A percentile compares a stretch with the other conserved stretches of the same genome.
phyloP scores from a whole-genome alignment of 2,113 vertebrate species.

The Fukomys damarensis region DNA sequence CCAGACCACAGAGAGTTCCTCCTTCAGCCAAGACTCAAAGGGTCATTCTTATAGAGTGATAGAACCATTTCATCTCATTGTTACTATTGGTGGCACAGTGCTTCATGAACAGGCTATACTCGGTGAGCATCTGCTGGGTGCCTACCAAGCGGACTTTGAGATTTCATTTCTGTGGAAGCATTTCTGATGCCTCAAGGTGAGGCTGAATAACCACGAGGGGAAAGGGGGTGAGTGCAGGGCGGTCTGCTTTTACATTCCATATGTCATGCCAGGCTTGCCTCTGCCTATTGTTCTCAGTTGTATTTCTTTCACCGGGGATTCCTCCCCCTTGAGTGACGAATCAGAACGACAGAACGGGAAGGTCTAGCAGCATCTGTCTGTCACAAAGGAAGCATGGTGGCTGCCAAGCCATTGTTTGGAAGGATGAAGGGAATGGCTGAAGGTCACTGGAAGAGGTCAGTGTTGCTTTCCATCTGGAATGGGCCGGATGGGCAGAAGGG shows the following conservation, averaged over 20 bases:
- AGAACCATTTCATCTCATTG: background rate
- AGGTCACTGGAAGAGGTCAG: slow-evolving; percentile 77
- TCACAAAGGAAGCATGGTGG: slow-evolving; percentile 83
- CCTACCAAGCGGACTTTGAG: background rate
- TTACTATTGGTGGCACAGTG: rapidly evolving
- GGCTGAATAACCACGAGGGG: background rate
- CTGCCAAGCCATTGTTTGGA: slow-evolving; percentile 83
- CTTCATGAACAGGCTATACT: background rate
- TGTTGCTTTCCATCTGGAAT: slow-evolving; percentile 69
- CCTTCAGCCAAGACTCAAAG: background rate
- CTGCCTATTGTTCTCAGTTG: slow-evolving; percentile 60
- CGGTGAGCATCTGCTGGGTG: background rate
- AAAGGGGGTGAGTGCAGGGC: too few relatives aligned
- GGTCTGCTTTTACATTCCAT: background rate
- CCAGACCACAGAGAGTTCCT: background rate
- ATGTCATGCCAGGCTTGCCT: background rate
- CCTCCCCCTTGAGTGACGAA: slow-evolving; percentile 58
- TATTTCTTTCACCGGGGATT: slow-evolving; percentile 70
- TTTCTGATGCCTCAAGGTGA: background rate
- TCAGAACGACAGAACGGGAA: slow-evolving; percentile 64
- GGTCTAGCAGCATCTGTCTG: slow-evolving; percentile 80
- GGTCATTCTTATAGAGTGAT: background rate
- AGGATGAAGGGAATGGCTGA: slow-evolving; percentile 68
- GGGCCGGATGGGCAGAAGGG: slow-evolving; percentile 57
- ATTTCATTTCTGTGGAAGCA: background rate